Percentiles rank a stretch among this genome's conserved stretches.
These are phyloP conservation scores for Entelurus aequoreus DNA, from an alignment of 2,113 vertebrate genomes.

Conservation along the genomic window DNA sequence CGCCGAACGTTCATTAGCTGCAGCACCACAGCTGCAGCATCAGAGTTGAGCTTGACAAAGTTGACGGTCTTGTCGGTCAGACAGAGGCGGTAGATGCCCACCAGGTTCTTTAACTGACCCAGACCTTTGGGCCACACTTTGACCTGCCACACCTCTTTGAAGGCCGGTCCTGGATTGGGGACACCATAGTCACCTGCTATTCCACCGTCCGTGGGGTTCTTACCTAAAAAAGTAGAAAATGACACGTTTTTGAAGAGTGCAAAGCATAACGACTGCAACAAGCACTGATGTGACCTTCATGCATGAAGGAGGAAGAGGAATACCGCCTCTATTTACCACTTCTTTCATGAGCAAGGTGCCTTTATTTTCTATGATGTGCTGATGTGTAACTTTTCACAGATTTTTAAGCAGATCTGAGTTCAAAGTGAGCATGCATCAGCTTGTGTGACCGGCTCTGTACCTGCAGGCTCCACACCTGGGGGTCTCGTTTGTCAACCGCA, in stretches of 20 bases:
- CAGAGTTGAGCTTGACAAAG: conserved; percentile 77
- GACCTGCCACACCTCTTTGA: conserved; percentile 84
- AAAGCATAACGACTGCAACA: conserved; percentile 15
- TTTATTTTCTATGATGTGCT: conserved; percentile 25
- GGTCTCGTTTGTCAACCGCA: conserved; percentile 40
- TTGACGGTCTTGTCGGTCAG: conserved; percentile 76
- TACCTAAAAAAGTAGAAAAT: conserved; percentile 55
- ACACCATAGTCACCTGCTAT: conserved; percentile 63
- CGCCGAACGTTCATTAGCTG: conserved; percentile 80
- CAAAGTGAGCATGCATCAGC: conserved; percentile 35
- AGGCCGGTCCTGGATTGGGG: conserved; percentile 68
- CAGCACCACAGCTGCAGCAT: conserved; percentile 75
- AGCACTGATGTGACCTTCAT: conserved; percentile 30
- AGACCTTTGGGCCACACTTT: conserved; percentile 81
- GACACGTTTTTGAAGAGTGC: conserved; percentile 13
- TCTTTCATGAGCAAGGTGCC: conserved; percentile 9
- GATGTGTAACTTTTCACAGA: conserved; percentile 36
- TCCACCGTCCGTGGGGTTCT: conserved; percentile 54
- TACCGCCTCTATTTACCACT: conserved; percentile 43
- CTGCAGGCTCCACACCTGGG: conserved; percentile 40
- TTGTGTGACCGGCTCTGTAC: conserved; percentile 35
- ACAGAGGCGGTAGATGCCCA: conserved; percentile 77
- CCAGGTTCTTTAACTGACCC: conserved; percentile 76
- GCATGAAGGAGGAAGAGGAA: conserved; percentile 20
- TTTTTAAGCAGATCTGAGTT: conserved; percentile 32